These are phyloP conservation scores for Thomomys bottae DNA, from an alignment of 2,113 vertebrate genomes.

Conservation along the genomic window DNA sequence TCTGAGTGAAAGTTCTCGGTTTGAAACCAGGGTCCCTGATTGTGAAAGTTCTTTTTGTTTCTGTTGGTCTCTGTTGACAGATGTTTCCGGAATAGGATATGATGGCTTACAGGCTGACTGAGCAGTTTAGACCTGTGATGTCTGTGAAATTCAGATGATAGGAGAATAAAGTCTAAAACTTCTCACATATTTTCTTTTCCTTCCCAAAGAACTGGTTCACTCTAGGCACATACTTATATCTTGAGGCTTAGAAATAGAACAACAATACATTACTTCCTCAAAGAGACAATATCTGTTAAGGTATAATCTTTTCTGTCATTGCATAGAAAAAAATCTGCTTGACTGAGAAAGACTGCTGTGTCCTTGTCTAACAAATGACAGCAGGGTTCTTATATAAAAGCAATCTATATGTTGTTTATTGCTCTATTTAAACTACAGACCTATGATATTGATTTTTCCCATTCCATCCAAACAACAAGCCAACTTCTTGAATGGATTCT, in stretches of 20 bases:
- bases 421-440: constrained; percentile 62
- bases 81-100: not conserved
- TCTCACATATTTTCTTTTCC: constrained; percentile 8
- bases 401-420: constrained; percentile 56
- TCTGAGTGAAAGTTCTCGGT: not conserved
- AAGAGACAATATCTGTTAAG: constrained; percentile 46
- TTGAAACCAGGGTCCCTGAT: not conserved
- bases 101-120: not conserved
- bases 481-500: not conserved
- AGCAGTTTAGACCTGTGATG: not conserved
- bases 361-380: constrained; percentile 49
- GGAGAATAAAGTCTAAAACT: constrained; percentile 13
- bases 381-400: constrained; percentile 43
- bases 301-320: not conserved
- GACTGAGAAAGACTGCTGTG: constrained; percentile 20
- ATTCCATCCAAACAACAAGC: constrained; percentile 12
- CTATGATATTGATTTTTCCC: constrained; percentile 60
- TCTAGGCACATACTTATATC: constrained; percentile 22
- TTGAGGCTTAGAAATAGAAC: constrained; percentile 45
- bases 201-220: not conserved
- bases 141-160: not conserved
- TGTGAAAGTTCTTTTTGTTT: not conserved
- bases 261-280: constrained; percentile 44
- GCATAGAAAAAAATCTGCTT: constrained; percentile 49
- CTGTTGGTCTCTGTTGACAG: not conserved